Evolutionary conservation across 2,113 vertebrate genomes (phyloP), one percentile per base, ranked within the genome.

Genomic region (Suncus etruscus): DNA sequence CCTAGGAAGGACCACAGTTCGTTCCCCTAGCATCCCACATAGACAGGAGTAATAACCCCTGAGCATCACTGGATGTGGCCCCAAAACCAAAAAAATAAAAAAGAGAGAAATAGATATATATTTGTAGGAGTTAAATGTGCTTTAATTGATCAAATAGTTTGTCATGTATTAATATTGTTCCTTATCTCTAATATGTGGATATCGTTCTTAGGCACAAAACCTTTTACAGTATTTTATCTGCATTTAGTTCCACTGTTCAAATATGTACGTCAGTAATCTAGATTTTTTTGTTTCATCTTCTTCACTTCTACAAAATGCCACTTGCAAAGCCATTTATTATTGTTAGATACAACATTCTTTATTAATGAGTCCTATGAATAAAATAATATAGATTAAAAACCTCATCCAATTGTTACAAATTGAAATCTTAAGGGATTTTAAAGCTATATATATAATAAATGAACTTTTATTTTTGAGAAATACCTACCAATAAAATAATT

Each of bases 121-220:
- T 51, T 73, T 69, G 50, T 84, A 48, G 5, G 15, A 93, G 91
- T 97, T 95, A 93, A 91, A 95, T 78, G 68, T 75, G 89, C 93
- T 97, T 10, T 79, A 66, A 63, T 92, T 18, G 88, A 95, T 95
- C 91, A 93, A 97, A 97, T 97, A 97, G 97, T 97, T 97, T 98
- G 96, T 96, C 97, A 91, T 96, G 84, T 97, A 86, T 94, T 91
- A 82, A 95, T 91, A 86, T 95, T 94, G 69, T 74, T 95, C 92
- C 39, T 83, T 96, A 97, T 82, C 75, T 94, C 95, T 47, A 84
- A 72, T 68, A 78, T 97, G 92, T 95, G 93, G 92, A 96, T 92
- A 94, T 96, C 92, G 39, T 92, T 86, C 88, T 82, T 83, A 95
- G 96, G 87, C 91, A 82, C 91, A 93, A 92, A 95, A 89, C 89